Conservation (phyloP, 1,140 invertebrate genomes). For the Eubasilissa regina region DNA sequence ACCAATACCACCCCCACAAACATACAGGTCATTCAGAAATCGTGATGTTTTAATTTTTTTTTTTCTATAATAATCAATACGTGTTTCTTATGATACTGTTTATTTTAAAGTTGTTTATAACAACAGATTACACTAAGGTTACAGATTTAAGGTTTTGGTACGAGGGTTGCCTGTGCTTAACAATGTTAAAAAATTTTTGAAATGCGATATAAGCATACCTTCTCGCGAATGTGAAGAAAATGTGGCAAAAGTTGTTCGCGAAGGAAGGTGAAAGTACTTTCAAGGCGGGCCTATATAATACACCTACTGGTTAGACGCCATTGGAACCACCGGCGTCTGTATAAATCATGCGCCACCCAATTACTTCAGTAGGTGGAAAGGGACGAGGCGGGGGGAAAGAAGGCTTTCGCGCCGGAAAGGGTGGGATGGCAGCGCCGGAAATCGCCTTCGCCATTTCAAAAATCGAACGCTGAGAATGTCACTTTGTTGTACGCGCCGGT, state of each 20-base stretch:
- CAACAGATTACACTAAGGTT: too few species aligned
- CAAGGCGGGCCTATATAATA: not conserved
- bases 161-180: too few species aligned
- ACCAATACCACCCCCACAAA: not conserved
- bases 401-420: slow-evolving; percentile 38
- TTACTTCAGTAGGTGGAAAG: slow-evolving; percentile 34
- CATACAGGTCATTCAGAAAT: not conserved
- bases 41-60: too few species aligned
- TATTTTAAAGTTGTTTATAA: too few species aligned
- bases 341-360: slow-evolving; percentile 56
- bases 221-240: too few species aligned
- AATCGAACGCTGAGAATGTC: slow-evolving; percentile 43
- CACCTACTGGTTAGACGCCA: not conserved
- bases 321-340: slow-evolving; percentile 47
- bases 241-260: too few species aligned
- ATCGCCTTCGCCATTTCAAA: slow-evolving; percentile 46
- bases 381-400: not conserved
- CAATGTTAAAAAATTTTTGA: too few species aligned
- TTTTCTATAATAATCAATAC: too few species aligned
- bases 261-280: too few species aligned
- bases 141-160: too few species aligned
- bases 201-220: too few species aligned
- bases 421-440: slow-evolving; percentile 29
- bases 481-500: slow-evolving; percentile 30
- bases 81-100: too few species aligned